phyloP scores from a whole-genome alignment of 2,888 invertebrate species.

The Pimpla rufipes region DNA sequence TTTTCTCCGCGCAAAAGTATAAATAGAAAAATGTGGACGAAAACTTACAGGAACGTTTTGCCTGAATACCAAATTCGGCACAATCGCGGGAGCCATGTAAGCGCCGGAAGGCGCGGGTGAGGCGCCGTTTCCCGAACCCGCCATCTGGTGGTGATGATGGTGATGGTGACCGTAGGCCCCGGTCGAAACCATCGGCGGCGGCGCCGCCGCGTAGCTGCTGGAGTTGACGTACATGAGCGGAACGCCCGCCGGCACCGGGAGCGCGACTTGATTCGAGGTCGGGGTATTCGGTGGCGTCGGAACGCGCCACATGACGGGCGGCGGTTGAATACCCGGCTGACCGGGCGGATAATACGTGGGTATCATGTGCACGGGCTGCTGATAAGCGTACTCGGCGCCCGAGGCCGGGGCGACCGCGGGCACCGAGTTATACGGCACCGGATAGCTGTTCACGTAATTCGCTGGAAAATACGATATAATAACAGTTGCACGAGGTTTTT shows the following conservation, averaged over 20 bases:
- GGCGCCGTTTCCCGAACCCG: constrained; percentile 78
- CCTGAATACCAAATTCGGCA: constrained; percentile 83
- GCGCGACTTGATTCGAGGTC: constrained; percentile 81
- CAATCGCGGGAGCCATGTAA: constrained; percentile 81
- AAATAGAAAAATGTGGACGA: neutral
- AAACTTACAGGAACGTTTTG: constrained; percentile 83
- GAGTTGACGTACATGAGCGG: constrained; percentile 84
- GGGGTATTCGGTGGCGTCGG: constrained; percentile 83
- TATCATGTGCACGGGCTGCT: constrained; percentile 82
- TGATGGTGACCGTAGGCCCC: constrained; percentile 79
- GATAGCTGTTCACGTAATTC: constrained; percentile 82
- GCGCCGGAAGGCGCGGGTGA: constrained; percentile 80
- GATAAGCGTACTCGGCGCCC: constrained; percentile 81
- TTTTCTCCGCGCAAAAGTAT: too few relatives aligned
- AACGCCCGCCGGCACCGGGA: constrained; percentile 80
- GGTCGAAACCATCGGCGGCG: constrained; percentile 80
- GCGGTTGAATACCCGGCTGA: constrained; percentile 81
- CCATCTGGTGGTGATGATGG: constrained; percentile 75
- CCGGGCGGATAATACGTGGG: constrained; percentile 82
- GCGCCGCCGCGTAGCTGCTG: constrained; percentile 80
- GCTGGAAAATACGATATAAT: constrained; percentile 71
- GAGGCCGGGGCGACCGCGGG: constrained; percentile 78
- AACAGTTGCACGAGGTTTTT: neutral
- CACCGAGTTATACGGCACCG: constrained; percentile 82
- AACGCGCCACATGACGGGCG: constrained; percentile 83